phyloP scores from a whole-genome alignment of 2,797 vertebrate genomes.

The Syndactyla subalaris region DNA sequence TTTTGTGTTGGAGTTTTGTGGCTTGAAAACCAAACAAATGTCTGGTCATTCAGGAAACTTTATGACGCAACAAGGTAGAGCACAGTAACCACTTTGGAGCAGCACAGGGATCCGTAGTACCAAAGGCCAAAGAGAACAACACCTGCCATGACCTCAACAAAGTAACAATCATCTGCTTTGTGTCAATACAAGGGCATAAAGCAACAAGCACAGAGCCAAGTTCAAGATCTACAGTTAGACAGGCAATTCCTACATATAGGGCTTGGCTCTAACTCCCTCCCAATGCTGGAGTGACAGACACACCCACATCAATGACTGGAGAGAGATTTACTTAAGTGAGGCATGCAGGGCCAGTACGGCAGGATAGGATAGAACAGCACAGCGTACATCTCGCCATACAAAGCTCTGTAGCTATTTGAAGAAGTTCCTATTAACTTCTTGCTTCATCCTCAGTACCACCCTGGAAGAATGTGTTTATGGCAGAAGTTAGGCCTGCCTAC shows the following conservation, averaged over 20 bases:
- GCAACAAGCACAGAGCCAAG: neutral
- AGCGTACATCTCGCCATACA: neutral
- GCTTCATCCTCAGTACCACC: conserved; percentile 56
- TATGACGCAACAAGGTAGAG: neutral
- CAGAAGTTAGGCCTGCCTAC: conserved; percentile 50
- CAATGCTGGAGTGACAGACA: neutral
- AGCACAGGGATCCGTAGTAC: rapidly evolving
- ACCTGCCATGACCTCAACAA: conserved; percentile 14
- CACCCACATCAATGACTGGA: conserved; percentile 45
- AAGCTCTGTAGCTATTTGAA: conserved; percentile 50
- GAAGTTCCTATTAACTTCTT: conserved; percentile 64
- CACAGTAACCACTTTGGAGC: neutral
- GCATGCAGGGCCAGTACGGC: conserved; percentile 44
- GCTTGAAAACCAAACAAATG: conserved; percentile 1
- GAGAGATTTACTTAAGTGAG: conserved; percentile 38
- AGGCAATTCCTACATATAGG: neutral
- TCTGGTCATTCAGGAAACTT: neutral
- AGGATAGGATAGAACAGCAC: neutral
- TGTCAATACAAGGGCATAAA: conserved; percentile 10
- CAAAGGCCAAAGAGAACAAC: neutral
- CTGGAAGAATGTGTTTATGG: conserved; percentile 68
- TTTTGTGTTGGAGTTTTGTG: neutral
- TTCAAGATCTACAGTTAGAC: conserved; percentile 5
- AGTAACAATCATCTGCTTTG: neutral
- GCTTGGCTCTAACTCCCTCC: neutral